phyloP scores from a whole-genome alignment of 1,140 invertebrate species.

The Latrodectus geometricus region DNA sequence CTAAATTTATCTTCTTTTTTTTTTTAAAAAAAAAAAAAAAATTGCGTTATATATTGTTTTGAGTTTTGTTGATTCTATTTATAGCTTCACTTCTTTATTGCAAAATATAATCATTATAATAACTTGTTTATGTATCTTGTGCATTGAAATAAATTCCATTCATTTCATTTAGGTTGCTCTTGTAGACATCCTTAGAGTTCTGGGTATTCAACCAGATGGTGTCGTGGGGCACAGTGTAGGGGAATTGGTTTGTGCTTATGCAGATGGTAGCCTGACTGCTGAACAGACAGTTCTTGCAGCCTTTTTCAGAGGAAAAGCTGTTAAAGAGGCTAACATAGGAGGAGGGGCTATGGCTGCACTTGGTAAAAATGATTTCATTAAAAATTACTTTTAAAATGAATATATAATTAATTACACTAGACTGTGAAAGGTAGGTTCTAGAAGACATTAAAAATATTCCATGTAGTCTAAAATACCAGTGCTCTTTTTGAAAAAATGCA shows the following conservation, averaged over 20 bases:
- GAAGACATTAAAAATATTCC: too few species aligned
- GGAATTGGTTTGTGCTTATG: constrained; percentile 95
- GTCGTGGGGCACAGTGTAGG: constrained; percentile 97
- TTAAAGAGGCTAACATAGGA: constrained; percentile 81
- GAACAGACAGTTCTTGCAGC: constrained; percentile 93
- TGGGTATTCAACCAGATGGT: constrained; percentile 89
- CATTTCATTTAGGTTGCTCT: constrained; percentile 81
- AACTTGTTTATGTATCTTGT: not conserved
- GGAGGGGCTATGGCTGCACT: constrained; percentile 86
- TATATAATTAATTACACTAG: too few species aligned
- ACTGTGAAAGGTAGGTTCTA: too few species aligned
- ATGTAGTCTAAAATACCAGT: too few species aligned
- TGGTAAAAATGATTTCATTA: constrained; percentile 67
- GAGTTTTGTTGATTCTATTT: too few species aligned
- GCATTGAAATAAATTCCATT: not conserved
- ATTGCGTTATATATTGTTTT: too few species aligned
- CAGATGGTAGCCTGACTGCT: constrained; percentile 91
- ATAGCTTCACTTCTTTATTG: too few species aligned
- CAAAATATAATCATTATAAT: too few species aligned
- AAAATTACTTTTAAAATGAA: too few species aligned
- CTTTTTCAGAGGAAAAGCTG: constrained; percentile 89
- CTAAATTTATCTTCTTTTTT: too few species aligned
- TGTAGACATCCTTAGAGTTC: constrained; percentile 82
- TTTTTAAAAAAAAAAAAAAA: too few species aligned
- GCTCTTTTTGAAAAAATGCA: too few species aligned